A percentile compares a stretch with the other conserved stretches of the same genome.
phyloP scores from a whole-genome alignment of 30 jellyfish, hydroid and myxozoan genomes.

The Aurelia aurita complex sp. Pacific region DNA sequence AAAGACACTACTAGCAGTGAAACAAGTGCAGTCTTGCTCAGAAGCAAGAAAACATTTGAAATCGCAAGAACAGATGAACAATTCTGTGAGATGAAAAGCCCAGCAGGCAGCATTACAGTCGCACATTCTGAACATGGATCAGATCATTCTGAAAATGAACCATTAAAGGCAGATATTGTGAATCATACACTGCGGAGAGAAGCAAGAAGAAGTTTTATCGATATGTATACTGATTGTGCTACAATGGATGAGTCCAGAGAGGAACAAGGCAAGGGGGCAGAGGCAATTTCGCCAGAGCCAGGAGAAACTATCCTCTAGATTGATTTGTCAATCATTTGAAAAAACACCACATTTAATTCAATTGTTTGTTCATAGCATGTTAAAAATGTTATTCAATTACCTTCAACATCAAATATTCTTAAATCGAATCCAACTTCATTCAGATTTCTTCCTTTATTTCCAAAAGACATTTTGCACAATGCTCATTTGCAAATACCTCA shows the following conservation, averaged over 20 bases:
- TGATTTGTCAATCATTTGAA: no score
- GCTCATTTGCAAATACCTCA: no score
- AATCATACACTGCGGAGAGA: slow-evolving; percentile 38
- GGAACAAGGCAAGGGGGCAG: neutral
- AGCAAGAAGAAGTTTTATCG: slow-evolving; percentile 21
- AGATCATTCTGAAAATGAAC: slow-evolving; percentile 31
- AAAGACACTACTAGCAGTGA: neutral
- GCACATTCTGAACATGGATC: slow-evolving; percentile 13
- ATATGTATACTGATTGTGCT: slow-evolving; percentile 50
- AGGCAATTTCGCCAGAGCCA: neutral
- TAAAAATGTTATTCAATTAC: no score
- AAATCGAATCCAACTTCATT: no score
- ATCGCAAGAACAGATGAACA: slow-evolving; percentile 2
- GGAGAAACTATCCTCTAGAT: neutral
- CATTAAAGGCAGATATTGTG: slow-evolving; percentile 50
- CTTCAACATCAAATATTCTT: no score
- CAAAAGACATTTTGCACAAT: no score
- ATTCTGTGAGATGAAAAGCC: slow-evolving; percentile 34
- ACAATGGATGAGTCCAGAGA: neutral
- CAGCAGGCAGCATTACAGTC: slow-evolving; percentile 50
- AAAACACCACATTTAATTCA: no score
- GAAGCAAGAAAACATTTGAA: slow-evolving; percentile 19
- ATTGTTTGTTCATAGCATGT: no score
- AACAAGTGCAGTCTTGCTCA: neutral
- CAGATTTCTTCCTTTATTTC: no score